Conservation (phyloP, 2,113 vertebrate species). For the Eptesicus fuscus region DNA sequence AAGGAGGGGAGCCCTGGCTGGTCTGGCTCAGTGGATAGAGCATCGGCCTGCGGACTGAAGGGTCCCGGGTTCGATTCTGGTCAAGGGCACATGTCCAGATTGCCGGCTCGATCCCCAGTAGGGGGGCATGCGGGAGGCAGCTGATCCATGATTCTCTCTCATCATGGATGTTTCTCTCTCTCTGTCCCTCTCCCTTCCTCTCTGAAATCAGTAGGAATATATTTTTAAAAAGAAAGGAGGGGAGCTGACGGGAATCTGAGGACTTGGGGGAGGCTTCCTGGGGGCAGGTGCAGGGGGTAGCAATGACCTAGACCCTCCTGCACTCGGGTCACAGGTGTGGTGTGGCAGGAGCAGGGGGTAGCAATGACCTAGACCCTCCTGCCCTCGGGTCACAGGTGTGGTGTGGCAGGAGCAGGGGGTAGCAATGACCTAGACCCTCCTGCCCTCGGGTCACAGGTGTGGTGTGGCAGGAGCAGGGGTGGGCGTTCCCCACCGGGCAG, state of each 20-base stretch:
- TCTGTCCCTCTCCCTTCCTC: too few species aligned
- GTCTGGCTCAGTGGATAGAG: too few species aligned
- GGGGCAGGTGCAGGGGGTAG: accelerated
- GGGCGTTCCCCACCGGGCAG: neutral
- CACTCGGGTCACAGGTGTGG: neutral
- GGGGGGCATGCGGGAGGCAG: too few species aligned
- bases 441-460: neutral
- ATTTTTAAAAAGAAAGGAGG: too few species aligned
- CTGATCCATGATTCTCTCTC: too few species aligned
- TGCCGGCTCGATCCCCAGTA: too few species aligned
- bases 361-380: neutral
- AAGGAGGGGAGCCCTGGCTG: neutral
- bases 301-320: neutral
- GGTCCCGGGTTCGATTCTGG: too few species aligned
- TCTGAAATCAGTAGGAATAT: too few species aligned
- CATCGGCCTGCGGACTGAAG: too few species aligned
- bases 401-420: accelerated
- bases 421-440: neutral
- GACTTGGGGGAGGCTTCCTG: neutral
- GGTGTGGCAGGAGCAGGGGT: neutral
- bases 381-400: neutral
- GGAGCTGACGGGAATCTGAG: neutral
- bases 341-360: neutral
- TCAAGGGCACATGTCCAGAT: too few species aligned
- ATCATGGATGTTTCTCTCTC: too few species aligned